Conservation (phyloP, 1,140 invertebrate species). For the Calosoma granatense region DNA sequence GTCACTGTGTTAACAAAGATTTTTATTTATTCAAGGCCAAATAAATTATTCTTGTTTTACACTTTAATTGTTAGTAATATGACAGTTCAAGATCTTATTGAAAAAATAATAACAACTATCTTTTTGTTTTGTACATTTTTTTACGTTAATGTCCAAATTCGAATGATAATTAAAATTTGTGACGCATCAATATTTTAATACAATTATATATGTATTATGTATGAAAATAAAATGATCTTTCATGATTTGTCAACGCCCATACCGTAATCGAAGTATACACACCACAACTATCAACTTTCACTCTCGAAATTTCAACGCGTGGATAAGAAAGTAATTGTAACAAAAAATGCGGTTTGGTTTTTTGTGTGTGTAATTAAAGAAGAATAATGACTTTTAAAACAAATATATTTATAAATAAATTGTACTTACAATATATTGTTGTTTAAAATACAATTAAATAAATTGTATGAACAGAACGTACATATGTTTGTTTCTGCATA, state of each 20-base stretch:
- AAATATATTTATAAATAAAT: not conserved
- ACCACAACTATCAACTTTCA: constrained; percentile 1
- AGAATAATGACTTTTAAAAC: not conserved
- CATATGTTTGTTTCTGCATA: not conserved
- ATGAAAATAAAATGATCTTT: too few relatives aligned
- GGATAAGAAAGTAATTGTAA: not conserved
- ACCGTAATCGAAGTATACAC: not conserved
- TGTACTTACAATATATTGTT: not conserved
- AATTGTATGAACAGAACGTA: not conserved
- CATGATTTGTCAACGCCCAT: constrained; percentile 13
- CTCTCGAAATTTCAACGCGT: not conserved
- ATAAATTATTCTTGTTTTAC: too few relatives aligned
- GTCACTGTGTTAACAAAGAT: too few relatives aligned
- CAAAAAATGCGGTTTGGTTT: not conserved
- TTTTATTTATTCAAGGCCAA: too few relatives aligned
- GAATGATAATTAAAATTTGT: too few relatives aligned
- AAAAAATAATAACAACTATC: too few relatives aligned
- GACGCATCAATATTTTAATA: too few relatives aligned
- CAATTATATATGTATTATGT: too few relatives aligned
- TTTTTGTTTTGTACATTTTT: too few relatives aligned
- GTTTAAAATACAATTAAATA: not conserved
- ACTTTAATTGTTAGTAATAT: too few relatives aligned
- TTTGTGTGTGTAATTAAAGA: not conserved
- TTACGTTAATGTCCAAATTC: too few relatives aligned
- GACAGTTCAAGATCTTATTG: too few relatives aligned